phyloP scores from a whole-genome alignment of 2,888 invertebrate species.

The Anoncus sp. region DNA sequence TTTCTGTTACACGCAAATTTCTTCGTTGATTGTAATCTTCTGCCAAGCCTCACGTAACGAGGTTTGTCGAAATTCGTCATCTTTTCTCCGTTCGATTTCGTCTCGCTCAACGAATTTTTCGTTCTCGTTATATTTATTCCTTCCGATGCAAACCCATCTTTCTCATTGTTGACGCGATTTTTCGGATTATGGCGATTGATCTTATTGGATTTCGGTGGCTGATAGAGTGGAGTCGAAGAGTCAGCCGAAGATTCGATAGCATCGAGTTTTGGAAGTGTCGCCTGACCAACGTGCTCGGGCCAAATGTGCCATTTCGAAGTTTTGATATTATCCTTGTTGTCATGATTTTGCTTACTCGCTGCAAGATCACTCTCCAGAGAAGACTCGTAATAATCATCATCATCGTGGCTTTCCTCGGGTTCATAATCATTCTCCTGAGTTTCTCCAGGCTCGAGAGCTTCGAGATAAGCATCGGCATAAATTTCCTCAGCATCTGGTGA shows the following conservation, averaged over 20 bases:
- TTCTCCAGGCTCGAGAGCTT: slow-evolving; percentile 23
- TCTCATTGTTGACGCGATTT: not conserved
- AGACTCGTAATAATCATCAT: slow-evolving; percentile 27
- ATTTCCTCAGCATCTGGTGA: slow-evolving; percentile 37
- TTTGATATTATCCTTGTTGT: slow-evolving; percentile 11
- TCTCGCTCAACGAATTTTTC: not conserved
- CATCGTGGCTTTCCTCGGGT: slow-evolving; percentile 13
- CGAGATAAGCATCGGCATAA: slow-evolving; percentile 36
- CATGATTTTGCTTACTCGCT: not conserved
- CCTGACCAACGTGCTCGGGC: slow-evolving; percentile 53
- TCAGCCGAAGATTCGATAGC: slow-evolving; percentile 2
- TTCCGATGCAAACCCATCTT: no score
- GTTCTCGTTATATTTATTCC: slow-evolving; percentile 7
- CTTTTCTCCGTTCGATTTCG: not conserved
- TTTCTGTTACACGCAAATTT: slow-evolving; percentile 21
- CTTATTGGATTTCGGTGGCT: slow-evolving; percentile 11
- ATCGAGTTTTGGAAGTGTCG: slow-evolving; percentile 27
- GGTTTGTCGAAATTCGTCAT: slow-evolving; percentile 1
- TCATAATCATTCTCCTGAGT: slow-evolving; percentile 42
- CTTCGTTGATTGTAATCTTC: slow-evolving; percentile 55
- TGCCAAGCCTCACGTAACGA: slow-evolving; percentile 39
- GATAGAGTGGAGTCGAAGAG: slow-evolving; percentile 46
- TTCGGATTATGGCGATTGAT: slow-evolving; percentile 1
- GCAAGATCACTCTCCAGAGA: slow-evolving; percentile 5
- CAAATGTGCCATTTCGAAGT: slow-evolving; percentile 47